These are phyloP conservation scores for Xestia rhomboidea DNA, from an alignment of 2,888 invertebrate genomes.

Conservation along the genomic window DNA sequence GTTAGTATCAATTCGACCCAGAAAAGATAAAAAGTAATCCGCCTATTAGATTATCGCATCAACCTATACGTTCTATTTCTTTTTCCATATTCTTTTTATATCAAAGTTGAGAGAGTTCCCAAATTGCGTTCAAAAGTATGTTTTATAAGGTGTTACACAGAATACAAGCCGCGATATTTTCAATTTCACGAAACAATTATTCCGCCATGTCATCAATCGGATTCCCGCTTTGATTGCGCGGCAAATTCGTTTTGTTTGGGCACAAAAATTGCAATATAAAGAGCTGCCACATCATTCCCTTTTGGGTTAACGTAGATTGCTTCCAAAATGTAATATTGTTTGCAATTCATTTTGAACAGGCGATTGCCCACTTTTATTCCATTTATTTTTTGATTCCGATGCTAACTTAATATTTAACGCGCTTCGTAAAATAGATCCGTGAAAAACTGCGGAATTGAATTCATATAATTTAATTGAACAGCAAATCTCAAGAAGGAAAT, in stretches of 20 bases:
- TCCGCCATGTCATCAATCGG: conserved; percentile 90
- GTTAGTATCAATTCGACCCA: conserved; percentile 53
- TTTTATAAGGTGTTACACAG: conserved; percentile 83
- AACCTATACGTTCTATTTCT: conserved; percentile 36
- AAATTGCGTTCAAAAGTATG: conserved; percentile 68
- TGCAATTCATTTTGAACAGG: conserved; percentile 89
- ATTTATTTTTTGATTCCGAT: conserved; percentile 82
- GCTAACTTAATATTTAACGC: conserved; percentile 83
- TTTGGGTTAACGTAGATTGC: conserved; percentile 90
- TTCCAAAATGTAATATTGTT: conserved; percentile 90
- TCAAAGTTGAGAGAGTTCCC: conserved; percentile 55
- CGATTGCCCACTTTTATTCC: conserved; percentile 87
- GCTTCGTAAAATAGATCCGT: conserved; percentile 76
- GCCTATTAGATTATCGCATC: conserved; percentile 40
- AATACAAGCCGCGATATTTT: conserved; percentile 86
- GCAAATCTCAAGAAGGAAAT: conserved; percentile 83
- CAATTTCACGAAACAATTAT: conserved; percentile 91
- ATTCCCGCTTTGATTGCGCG: conserved; percentile 90
- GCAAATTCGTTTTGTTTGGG: conserved; percentile 91
- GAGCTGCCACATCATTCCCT: conserved; percentile 91
- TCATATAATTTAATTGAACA: conserved; percentile 84
- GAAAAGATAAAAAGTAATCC: conserved; percentile 43
- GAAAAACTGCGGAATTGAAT: conserved; percentile 82
- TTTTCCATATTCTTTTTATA: conserved; percentile 58
- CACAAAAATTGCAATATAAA: conserved; percentile 91